Percentiles rank a stretch among this genome's conserved stretches.
Conservation (phyloP, 2,797 vertebrate species). For the Halcyon chelicuti region DNA sequence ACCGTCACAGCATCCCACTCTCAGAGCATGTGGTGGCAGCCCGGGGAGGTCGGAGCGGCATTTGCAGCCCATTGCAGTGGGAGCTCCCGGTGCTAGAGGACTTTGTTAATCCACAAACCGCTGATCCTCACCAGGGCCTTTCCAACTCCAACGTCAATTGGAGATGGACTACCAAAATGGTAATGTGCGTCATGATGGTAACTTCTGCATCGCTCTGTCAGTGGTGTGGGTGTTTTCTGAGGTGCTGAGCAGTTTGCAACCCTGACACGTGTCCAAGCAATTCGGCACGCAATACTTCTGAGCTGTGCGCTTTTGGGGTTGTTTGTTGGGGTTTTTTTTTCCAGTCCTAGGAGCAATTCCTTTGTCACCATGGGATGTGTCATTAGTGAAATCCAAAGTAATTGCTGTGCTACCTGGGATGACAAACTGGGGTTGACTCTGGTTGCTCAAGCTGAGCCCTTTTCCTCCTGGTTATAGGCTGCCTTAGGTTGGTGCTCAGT, state of each 20-base stretch:
- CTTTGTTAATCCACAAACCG: background rate
- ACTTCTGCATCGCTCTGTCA: background rate
- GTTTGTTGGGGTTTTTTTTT: background rate
- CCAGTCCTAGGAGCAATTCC: background rate
- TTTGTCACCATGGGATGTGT: slow-evolving; percentile 17
- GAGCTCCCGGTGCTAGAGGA: background rate
- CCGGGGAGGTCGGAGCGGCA: rapidly evolving
- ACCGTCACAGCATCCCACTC: background rate
- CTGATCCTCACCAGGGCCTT: background rate
- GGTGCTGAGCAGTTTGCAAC: background rate
- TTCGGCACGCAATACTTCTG: background rate
- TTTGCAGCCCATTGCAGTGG: background rate
- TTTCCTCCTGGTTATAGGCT: background rate
- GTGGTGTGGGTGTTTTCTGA: background rate
- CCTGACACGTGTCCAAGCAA: background rate
- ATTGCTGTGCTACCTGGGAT: background rate
- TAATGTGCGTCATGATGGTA: rapidly evolving
- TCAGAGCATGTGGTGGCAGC: rapidly evolving
- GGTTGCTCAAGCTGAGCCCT: background rate
- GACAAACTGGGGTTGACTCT: background rate
- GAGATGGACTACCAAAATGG: rapidly evolving
- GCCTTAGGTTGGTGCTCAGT: background rate
- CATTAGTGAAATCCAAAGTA: background rate
- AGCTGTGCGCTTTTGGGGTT: background rate
- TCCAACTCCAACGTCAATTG: background rate